These are phyloP conservation scores for Saccopteryx leptura DNA, from an alignment of 2,113 vertebrate species.

Conservation along the genomic window DNA sequence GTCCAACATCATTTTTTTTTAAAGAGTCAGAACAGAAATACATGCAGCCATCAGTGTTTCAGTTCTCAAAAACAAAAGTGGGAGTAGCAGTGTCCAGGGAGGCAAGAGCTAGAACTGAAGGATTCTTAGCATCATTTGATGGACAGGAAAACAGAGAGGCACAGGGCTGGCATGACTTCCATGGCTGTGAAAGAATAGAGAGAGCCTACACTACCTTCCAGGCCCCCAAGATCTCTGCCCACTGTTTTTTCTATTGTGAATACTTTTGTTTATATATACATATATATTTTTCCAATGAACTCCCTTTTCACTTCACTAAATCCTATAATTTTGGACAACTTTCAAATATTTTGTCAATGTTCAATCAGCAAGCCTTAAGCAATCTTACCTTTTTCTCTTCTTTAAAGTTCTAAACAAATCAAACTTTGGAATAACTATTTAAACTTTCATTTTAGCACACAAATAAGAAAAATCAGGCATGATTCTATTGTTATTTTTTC, in stretches of 20 bases:
- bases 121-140: not conserved
- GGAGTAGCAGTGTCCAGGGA: not conserved
- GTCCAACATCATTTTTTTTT: not conserved
- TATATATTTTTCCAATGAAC: not conserved
- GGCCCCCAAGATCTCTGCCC: not conserved
- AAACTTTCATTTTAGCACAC: conserved; percentile 49
- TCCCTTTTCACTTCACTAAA: conserved; percentile 1
- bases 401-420: conserved; percentile 61
- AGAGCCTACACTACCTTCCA: not conserved
- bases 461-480: conserved; percentile 17
- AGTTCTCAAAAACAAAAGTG: conserved; percentile 52
- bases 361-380: not conserved
- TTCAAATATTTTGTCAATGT: conserved; percentile 51
- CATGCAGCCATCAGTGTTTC: conserved; percentile 31
- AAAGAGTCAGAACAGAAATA: conserved; percentile 51
- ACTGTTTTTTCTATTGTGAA: not conserved
- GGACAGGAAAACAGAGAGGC: not conserved
- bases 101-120: not conserved
- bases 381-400: not conserved
- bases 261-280: not conserved
- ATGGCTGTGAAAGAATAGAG: not conserved
- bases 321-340: conserved; percentile 40
- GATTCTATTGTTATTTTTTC: not conserved
- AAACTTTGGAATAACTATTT: conserved; percentile 40
- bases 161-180: not conserved